Conservation (phyloP, 1,140 invertebrate genomes). For the Eumaeus atala region DNA sequence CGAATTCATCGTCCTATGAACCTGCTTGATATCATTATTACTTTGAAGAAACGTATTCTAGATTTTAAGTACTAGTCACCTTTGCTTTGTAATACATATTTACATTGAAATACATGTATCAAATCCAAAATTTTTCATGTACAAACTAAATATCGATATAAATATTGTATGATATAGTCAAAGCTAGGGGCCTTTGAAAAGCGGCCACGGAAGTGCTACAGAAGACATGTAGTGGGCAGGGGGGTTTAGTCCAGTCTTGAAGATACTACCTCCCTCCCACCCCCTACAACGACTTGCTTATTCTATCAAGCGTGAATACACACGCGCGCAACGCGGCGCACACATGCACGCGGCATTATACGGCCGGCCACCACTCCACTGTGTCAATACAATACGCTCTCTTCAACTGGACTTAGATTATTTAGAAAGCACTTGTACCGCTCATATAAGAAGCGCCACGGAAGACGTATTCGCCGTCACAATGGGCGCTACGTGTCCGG, state of each 20-base stretch:
- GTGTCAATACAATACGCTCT: constrained; percentile 76
- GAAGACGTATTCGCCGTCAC: constrained; percentile 70
- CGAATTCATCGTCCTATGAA: too few relatives aligned
- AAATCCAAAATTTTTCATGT: neutral
- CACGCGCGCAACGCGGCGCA: constrained; percentile 42
- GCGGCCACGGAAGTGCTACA: constrained; percentile 64
- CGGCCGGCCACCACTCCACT: constrained; percentile 74
- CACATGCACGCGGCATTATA: constrained; percentile 61
- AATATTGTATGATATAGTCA: constrained; percentile 51
- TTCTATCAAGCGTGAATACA: constrained; percentile 71
- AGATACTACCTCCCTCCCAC: constrained; percentile 31
- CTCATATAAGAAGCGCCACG: constrained; percentile 74
- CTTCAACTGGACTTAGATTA: constrained; percentile 75
- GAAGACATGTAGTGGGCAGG: constrained; percentile 69
- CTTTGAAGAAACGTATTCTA: too few relatives aligned
- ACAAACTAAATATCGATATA: constrained; percentile 16
- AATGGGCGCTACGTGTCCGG: constrained; percentile 69
- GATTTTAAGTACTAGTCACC: too few relatives aligned
- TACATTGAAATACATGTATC: neutral
- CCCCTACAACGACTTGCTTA: constrained; percentile 69
- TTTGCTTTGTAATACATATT: neutral
- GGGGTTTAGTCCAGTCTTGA: constrained; percentile 69
- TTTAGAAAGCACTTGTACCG: constrained; percentile 76
- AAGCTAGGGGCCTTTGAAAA: constrained; percentile 51
- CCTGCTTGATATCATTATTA: too few relatives aligned